Evolutionary conservation across 2,113 vertebrate genomes (phyloP), one percentile per base, ranked within the genome.

Genomic region (Podocnemis expansa): DNA sequence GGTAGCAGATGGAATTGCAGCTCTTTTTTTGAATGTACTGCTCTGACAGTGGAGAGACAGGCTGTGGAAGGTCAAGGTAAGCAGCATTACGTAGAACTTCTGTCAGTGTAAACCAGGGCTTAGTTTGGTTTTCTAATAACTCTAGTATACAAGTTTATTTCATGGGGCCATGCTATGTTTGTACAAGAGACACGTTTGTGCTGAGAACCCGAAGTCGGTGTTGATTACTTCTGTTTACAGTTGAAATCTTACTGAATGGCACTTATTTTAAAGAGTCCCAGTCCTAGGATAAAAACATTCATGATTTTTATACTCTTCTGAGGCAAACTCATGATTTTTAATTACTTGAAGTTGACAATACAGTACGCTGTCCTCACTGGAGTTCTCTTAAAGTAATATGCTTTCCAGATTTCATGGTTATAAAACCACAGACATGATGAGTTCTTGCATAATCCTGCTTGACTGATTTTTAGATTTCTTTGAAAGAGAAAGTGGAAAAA

Each of bases 401-500:
- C 2, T 12, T 87, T 4, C 6, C 81, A 2, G 60, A 12, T 60
- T 89, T 82, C 31, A 1, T 55, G 84, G 52, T 24, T 75, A 78
- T 88, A 56, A 51, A 91, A 25, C 88, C 16, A 21, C 79, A 55
- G 0, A 0, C 12, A 1, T 80, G n/a, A 41, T 38, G 84, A 78
- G 5, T 43, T 89, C 91, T 90, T 87, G 60, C 70, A 29, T 63
- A 85, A 8, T 51, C n/a, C 34, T 81, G 1, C 4, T 45, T 84
- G 70, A 89, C 87, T n/a, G 31, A 8, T 73, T 58, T n/a, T 55
- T 52, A 80, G 8, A 9, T 85, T 91, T 88, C 91, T 90, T 93
- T 91, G 41, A 92, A 81, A 91, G 88, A 82, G 83, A 92, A 95
- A 82, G 58, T 55, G 83, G n/a, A 94, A 96, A 94, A 8, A 91